These are phyloP conservation scores for Ceyx margarethae DNA, from an alignment of 2,113 vertebrate genomes.

Conservation along the genomic window DNA sequence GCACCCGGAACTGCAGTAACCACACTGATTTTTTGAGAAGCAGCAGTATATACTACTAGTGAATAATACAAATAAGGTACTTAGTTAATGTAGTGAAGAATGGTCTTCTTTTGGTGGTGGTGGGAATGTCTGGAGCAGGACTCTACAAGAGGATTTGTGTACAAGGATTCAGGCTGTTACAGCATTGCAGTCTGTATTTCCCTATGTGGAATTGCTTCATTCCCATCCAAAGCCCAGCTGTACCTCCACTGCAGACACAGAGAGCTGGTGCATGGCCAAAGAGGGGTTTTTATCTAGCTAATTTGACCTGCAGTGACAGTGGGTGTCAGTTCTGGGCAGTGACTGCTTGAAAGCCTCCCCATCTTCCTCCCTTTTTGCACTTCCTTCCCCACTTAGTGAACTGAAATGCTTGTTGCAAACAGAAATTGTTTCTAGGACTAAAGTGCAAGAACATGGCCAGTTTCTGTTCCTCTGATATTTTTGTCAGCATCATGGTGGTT, in stretches of 20 bases:
- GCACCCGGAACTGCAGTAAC: conserved; percentile 11
- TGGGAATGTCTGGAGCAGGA: not conserved
- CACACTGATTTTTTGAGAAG: not conserved
- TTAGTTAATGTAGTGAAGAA: not conserved
- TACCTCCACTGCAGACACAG: not conserved
- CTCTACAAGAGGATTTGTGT: not conserved
- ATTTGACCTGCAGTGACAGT: not conserved
- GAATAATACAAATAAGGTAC: not conserved
- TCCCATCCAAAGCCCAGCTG: not conserved
- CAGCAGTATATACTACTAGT: not conserved
- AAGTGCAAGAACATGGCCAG: not conserved
- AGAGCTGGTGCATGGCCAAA: not conserved
- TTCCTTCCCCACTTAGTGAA: not conserved
- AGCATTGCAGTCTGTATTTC: not conserved
- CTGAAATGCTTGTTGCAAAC: not conserved
- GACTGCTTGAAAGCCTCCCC: not conserved
- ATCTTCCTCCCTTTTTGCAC: not conserved
- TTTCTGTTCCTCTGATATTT: not conserved
- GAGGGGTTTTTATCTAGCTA: not conserved
- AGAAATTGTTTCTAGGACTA: not conserved
- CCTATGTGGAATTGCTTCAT: not conserved
- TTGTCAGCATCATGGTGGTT: not conserved
- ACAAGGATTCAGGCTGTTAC: not conserved
- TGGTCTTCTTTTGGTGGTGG: not conserved
- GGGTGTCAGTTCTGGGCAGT: not conserved